Conservation (phyloP, 2,797 vertebrate genomes). For the Sebastolobus altivelis region DNA sequence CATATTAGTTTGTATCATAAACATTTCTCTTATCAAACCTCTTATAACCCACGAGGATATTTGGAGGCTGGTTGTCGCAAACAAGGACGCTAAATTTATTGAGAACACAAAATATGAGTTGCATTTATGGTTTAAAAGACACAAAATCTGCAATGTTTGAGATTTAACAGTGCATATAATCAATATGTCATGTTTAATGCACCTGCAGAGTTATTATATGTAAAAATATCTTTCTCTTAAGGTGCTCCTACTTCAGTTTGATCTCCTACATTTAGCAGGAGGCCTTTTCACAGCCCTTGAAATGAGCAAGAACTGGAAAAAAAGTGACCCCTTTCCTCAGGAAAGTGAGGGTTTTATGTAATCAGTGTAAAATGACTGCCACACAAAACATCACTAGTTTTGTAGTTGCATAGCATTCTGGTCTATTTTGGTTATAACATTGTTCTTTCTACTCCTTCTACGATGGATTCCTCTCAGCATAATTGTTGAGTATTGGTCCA, state of each 20-base stretch:
- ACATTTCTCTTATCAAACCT: constrained; percentile 4
- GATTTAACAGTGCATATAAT: too few species aligned
- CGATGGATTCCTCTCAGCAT: too few species aligned
- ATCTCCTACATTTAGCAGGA: neutral
- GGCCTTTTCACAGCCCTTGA: neutral
- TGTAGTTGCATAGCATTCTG: too few species aligned
- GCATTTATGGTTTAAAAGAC: too few species aligned
- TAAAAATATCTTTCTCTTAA: neutral
- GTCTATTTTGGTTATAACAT: too few species aligned
- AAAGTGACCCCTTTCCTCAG: too few species aligned
- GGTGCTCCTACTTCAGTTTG: neutral
- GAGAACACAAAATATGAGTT: neutral
- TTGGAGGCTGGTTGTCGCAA: neutral
- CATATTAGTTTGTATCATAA: constrained; percentile 8
- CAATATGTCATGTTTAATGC: too few species aligned
- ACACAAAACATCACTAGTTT: too few species aligned
- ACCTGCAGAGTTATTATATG: neutral
- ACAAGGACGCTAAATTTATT: neutral
- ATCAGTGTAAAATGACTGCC: too few species aligned
- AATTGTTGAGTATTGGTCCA: too few species aligned
- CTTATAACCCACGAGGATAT: neutral
- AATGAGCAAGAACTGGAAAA: neutral
- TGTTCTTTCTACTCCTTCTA: too few species aligned
- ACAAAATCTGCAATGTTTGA: too few species aligned
- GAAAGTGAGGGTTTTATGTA: neutral